Conservation (phyloP, 2,113 vertebrate genomes). For the Phocoena phocoena region DNA sequence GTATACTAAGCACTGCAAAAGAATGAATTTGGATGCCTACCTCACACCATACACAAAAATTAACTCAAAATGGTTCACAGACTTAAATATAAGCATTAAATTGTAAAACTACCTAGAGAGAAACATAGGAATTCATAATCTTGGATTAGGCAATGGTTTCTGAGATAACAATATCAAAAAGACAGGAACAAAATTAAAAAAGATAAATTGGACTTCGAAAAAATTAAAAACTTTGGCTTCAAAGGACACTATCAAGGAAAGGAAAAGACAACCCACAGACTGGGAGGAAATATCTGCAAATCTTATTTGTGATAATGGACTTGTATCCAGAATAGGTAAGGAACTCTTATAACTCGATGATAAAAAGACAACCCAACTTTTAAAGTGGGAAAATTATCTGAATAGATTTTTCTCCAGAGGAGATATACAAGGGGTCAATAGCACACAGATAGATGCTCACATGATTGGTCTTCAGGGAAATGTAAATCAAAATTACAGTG, state of each 20-base stretch:
- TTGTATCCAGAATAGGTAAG: background rate
- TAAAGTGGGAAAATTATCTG: background rate
- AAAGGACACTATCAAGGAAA: background rate
- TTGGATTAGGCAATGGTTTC: background rate
- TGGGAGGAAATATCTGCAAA: background rate
- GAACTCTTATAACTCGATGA: background rate
- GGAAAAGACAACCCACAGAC: background rate
- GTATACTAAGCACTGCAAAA: background rate
- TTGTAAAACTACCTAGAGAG: background rate
- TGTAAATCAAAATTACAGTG: background rate
- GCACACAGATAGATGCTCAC: background rate
- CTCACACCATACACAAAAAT: background rate
- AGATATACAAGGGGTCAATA: background rate
- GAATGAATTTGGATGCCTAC: background rate
- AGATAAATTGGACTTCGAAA: background rate
- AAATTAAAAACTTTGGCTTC: background rate
- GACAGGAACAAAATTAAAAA: background rate
- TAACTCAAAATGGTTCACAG: background rate
- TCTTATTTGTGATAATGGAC: background rate
- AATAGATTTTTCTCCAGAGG: background rate
- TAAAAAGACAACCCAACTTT: background rate
- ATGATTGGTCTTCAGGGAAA: background rate
- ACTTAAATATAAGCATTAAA: background rate
- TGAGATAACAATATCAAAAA: background rate
- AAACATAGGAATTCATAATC: background rate